A percentile compares a stretch with the other conserved stretches of the same genome.
Conservation (phyloP, 2,888 invertebrate species). For the Luperina testacea region DNA sequence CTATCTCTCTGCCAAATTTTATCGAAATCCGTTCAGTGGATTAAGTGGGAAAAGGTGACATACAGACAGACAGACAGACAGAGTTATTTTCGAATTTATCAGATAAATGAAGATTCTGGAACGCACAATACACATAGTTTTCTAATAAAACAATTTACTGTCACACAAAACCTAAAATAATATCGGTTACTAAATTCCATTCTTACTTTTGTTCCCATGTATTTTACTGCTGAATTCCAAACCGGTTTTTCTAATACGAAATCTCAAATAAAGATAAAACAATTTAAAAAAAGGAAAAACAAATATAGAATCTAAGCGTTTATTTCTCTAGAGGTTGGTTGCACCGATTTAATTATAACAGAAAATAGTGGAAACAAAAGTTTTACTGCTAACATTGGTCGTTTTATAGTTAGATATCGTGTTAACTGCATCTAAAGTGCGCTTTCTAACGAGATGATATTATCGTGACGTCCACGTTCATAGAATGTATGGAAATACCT, state of each 20-base stretch:
- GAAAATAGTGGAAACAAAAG: slow-evolving; percentile 14
- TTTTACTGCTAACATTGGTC: not conserved
- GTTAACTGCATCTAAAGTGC: not conserved
- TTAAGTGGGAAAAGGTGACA: no score
- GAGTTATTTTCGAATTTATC: no score
- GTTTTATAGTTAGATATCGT: not conserved
- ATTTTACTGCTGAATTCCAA: slow-evolving; percentile 11
- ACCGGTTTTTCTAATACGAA: slow-evolving; percentile 8
- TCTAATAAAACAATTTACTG: not conserved
- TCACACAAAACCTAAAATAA: slow-evolving; percentile 5
- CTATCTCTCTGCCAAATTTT: no score
- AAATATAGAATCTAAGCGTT: slow-evolving; percentile 25
- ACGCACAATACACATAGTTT: not conserved
- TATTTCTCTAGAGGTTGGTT: slow-evolving; percentile 33
- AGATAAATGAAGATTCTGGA: not conserved
- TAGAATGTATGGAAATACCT: not conserved
- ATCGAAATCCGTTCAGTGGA: no score
- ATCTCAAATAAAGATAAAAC: slow-evolving; percentile 18
- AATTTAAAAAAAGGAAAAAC: slow-evolving; percentile 16
- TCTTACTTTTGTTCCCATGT: not conserved
- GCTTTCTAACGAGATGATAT: not conserved
- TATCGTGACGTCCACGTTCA: not conserved
- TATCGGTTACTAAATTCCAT: slow-evolving; percentile 2
- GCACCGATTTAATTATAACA: slow-evolving; percentile 35
- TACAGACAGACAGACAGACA: no score